Conservation (phyloP, 2,797 vertebrate species). For the Sternarchorhynchus goeldii region DNA sequence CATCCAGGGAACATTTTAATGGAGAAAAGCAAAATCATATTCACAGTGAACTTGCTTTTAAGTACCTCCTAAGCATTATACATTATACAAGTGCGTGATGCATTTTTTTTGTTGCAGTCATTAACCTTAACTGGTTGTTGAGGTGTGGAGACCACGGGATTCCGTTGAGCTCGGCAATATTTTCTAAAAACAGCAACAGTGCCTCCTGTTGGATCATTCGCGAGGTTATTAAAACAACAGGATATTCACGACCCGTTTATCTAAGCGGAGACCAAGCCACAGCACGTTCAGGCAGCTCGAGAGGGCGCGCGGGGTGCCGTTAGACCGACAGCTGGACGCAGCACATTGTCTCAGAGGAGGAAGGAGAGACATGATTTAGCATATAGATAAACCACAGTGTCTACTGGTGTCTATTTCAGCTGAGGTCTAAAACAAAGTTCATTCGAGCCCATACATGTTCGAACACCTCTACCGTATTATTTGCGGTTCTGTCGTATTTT, state of each 20-base stretch:
- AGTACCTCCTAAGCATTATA: no score
- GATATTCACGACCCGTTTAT: conserved; percentile 27
- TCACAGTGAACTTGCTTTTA: no score
- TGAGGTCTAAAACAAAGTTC: conserved; percentile 59
- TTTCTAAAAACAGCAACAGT: neutral
- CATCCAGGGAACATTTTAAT: no score
- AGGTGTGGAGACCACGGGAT: neutral
- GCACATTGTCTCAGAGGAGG: neutral
- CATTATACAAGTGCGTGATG: no score
- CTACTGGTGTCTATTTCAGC: conserved; percentile 61
- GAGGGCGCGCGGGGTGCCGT: neutral
- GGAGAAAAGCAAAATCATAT: no score
- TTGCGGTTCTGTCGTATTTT: neutral
- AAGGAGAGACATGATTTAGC: conserved; percentile 37
- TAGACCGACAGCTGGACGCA: neutral
- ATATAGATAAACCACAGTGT: conserved; percentile 53
- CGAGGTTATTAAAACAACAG: conserved; percentile 19
- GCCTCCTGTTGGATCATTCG: conserved; percentile 19
- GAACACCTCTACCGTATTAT: neutral
- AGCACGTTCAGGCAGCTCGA: conserved; percentile 8
- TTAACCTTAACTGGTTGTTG: neutral
- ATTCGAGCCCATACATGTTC: conserved; percentile 33
- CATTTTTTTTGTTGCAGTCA: neutral
- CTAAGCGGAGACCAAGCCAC: conserved; percentile 13
- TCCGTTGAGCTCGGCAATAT: conserved; percentile 8